These are phyloP conservation scores for Leptopilina clavipes DNA, from an alignment of 1,140 invertebrate species.

Conservation along the genomic window DNA sequence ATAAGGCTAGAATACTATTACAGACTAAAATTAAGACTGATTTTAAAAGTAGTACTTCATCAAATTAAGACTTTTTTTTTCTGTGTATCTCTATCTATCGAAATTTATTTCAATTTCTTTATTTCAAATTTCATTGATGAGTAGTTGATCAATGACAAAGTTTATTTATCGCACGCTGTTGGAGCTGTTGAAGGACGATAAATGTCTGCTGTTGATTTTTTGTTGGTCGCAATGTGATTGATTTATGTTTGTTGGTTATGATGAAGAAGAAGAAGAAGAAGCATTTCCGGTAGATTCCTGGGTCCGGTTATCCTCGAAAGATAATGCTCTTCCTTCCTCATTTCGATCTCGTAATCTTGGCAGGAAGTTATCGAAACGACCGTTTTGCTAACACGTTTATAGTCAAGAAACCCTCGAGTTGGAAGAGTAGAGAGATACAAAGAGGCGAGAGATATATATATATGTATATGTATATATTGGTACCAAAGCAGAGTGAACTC, in stretches of 20 bases:
- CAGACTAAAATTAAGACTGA: no score
- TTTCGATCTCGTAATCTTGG: slow-evolving; percentile 52
- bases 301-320: slow-evolving; percentile 45
- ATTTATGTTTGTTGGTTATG: slow-evolving; percentile 45
- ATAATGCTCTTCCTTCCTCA: slow-evolving; percentile 54
- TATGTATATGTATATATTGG: no score
- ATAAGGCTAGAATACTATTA: no score
- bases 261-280: background rate
- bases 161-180: slow-evolving; percentile 27
- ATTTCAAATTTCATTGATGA: slow-evolving; percentile 9
- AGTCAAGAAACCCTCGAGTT: slow-evolving; percentile 35
- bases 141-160: slow-evolving; percentile 26
- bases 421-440: slow-evolving; percentile 16
- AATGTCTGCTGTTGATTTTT: slow-evolving; percentile 37
- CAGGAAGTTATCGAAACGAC: slow-evolving; percentile 54
- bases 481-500: slow-evolving; percentile 34
- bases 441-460: slow-evolving; percentile 27
- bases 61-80: no score
- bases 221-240: slow-evolving; percentile 18
- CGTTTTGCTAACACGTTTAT: slow-evolving; percentile 55
- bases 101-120: no score
- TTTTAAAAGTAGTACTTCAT: no score
- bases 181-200: slow-evolving; percentile 13
- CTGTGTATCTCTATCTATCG: no score
- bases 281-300: slow-evolving; percentile 44